Evolutionary conservation across 2,888 invertebrate species (phyloP).

Genomic region (Nymphalis c-album): DNA sequence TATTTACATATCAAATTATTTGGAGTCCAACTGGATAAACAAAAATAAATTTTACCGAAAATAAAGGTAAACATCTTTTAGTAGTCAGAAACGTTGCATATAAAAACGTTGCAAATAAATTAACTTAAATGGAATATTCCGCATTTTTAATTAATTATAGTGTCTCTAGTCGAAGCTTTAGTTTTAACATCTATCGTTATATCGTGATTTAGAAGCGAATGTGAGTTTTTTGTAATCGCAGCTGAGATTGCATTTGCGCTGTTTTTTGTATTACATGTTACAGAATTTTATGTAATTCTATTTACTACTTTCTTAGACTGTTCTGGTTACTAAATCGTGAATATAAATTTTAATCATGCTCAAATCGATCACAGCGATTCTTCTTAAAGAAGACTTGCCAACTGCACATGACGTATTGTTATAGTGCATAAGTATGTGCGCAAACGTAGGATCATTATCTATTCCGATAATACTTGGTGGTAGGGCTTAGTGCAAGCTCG

Average conservation of each 20-base stretch:
- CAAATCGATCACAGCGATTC: too few relatives aligned
- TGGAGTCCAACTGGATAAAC: too few relatives aligned
- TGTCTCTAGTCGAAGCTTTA: slow-evolving; percentile 20
- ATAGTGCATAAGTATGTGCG: too few relatives aligned
- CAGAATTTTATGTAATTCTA: slow-evolving; percentile 7
- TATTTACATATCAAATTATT: too few relatives aligned
- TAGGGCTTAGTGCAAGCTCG: too few relatives aligned
- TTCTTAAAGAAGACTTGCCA: too few relatives aligned
- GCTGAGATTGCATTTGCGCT: slow-evolving; percentile 3
- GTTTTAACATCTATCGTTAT: slow-evolving; percentile 19
- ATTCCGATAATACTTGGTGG: too few relatives aligned
- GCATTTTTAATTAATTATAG: neutral
- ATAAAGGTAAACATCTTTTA: too few relatives aligned
- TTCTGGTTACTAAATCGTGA: neutral
- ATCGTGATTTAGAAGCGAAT: slow-evolving; percentile 26
- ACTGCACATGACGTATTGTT: too few relatives aligned
- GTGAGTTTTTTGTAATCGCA: slow-evolving; percentile 27
- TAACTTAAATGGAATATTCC: neutral
- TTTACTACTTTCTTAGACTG: neutral
- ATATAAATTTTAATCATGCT: neutral
- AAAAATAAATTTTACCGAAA: too few relatives aligned
- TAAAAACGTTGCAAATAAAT: neutral
- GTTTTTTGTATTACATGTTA: slow-evolving; percentile 4
- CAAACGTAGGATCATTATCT: too few relatives aligned
- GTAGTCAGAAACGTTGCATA: too few relatives aligned